Percentiles rank a stretch among this genome's conserved stretches.
Evolutionary conservation across 1,140 invertebrate genomes (phyloP).

Genomic region (Drepana arcuata): DNA sequence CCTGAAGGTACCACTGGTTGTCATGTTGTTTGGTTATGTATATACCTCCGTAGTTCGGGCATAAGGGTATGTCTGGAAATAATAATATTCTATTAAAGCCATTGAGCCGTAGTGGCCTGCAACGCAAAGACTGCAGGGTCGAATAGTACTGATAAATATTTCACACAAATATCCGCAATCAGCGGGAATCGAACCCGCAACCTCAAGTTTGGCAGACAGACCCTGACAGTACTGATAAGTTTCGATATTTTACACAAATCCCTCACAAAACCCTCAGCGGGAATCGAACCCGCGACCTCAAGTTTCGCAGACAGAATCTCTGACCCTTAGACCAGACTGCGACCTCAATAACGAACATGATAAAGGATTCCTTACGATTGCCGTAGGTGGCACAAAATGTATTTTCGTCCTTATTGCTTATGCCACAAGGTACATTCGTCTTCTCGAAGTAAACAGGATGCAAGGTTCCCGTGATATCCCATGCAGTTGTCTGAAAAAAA

Average conservation of each 20-base stretch:
- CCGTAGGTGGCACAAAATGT: conserved; percentile 35
- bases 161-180: too few species aligned
- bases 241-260: too few species aligned
- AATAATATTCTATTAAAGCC: conserved; percentile 5
- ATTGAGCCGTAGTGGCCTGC: too few species aligned
- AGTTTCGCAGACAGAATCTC: too few species aligned
- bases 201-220: too few species aligned
- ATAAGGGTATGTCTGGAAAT: conserved; percentile 34
- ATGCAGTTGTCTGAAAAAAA: conserved; percentile 52
- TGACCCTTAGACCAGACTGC: too few species aligned
- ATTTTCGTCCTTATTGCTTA: conserved; percentile 14
- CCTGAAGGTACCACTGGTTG: conserved; percentile 28
- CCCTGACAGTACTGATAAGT: too few species aligned
- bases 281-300: too few species aligned
- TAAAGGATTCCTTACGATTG: conserved; percentile 25
- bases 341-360: too few species aligned
- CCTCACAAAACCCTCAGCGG: too few species aligned
- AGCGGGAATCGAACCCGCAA: too few species aligned
- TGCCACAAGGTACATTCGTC: conserved; percentile 9
- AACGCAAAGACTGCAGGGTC: too few species aligned
- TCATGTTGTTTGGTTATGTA: conserved; percentile 15
- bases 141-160: neutral
- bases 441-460: conserved; percentile 28
- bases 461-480: conserved; percentile 33
- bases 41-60: conserved; percentile 45